Evolutionary conservation across 2,888 invertebrate genomes (phyloP), one percentile per base, ranked within the genome.

Genomic region (Drosophila greeni): DNA sequence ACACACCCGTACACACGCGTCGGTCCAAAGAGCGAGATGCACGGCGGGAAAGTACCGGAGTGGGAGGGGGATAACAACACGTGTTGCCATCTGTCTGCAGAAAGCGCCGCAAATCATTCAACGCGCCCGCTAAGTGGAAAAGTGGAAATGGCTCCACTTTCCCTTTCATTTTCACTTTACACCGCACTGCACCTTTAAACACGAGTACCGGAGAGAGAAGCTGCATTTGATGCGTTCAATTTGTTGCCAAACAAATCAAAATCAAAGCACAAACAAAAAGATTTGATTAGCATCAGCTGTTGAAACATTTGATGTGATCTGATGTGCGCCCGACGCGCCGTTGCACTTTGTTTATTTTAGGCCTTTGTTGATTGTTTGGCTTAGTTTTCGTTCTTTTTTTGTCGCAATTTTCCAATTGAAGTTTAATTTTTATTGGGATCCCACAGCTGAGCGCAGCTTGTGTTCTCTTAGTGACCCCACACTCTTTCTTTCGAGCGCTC

Each of bases 221-320:
- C 74, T 70, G 51, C 52, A 34, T 67, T 62, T 80, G 79, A 84
- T 82, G 82, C 69, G 74, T 84, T 75, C 84, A 84, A 80, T 80
- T 80, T 84, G 79, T 84, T 82, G 84, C 76, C 82, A 80, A 80
- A 81, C 82, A 84, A 82, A 78, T 80, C 74, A 71, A 81, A 79
- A 58, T 70, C 80, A 74, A 68, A 55, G 65, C 65, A 65, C 57
- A 55, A 51, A 61, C 66, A 71, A 66, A 60, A 56, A 36, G 43
- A 54, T 72, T 76, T 79, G 79, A 79, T 79, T 75, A 83, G 72
- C 84, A 81, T 79, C 79, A 83, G 79, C 79, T 79, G 79, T 74
- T 81, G 79, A 79, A 78, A 74, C 76, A 70, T 73, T 47, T 61
- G 45, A 47, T 47, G 29, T 23, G 66, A 72, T 72, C 66, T 70